Percentiles rank a stretch among this genome's conserved stretches.
Evolutionary conservation across 1,140 invertebrate species (phyloP).

Genomic region (Solenopsis invicta): DNA sequence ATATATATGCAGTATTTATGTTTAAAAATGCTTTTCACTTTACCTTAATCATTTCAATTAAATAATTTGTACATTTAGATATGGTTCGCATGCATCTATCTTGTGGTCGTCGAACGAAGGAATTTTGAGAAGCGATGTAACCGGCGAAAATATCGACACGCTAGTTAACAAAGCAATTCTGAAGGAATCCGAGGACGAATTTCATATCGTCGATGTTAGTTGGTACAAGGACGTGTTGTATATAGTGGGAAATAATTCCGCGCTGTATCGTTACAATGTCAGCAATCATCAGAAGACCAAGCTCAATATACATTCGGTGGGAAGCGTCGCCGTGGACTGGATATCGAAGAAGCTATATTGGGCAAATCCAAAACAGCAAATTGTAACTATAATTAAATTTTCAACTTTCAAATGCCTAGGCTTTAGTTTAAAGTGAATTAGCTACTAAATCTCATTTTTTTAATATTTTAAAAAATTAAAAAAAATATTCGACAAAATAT

Average conservation of each 20-base stretch:
- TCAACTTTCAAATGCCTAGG: not conserved
- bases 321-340: conserved; percentile 95
- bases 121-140: conserved; percentile 91
- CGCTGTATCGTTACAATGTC: conserved; percentile 91
- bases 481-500: not conserved
- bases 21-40: not conserved
- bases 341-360: conserved; percentile 95
- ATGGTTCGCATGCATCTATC: conserved; percentile 88
- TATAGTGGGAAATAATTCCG: conserved; percentile 92
- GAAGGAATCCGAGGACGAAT: conserved; percentile 84
- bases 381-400: conserved; percentile 87
- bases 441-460: not conserved
- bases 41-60: not conserved
- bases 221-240: conserved; percentile 91
- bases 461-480: not conserved
- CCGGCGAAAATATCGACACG: conserved; percentile 90
- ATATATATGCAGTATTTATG: not conserved
- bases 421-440: not conserved
- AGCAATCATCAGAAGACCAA: conserved; percentile 88
- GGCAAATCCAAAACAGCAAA: conserved; percentile 94
- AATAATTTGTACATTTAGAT: conserved; percentile 59
- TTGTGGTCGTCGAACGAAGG: conserved; percentile 92
- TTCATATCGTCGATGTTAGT: conserved; percentile 89
- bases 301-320: conserved; percentile 90
- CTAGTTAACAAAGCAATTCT: conserved; percentile 89